phyloP scores from a whole-genome alignment of 2,888 invertebrate species.

The Torymus aiolomorphi region DNA sequence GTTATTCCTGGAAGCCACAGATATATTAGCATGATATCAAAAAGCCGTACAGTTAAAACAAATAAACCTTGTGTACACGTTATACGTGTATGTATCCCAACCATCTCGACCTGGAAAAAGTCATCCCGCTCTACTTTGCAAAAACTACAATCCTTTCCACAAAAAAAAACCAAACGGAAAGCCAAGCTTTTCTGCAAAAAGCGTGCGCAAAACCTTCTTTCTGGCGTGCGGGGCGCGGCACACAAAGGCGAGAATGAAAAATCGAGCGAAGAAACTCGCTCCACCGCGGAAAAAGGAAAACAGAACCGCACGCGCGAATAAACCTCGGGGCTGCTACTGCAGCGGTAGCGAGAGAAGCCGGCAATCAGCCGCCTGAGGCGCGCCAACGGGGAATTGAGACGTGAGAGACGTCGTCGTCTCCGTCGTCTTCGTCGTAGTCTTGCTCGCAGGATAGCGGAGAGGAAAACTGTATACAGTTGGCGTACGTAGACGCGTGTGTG shows the following conservation, averaged over 20 bases:
- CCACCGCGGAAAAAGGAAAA: neutral
- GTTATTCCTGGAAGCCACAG: too few species aligned
- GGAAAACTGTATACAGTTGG: conserved; percentile 20
- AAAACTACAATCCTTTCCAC: too few species aligned
- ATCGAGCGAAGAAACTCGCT: neutral
- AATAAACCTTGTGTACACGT: too few species aligned
- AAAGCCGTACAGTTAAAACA: too few species aligned
- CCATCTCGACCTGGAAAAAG: too few species aligned
- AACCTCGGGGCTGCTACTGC: neutral
- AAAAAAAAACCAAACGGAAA: too few species aligned
- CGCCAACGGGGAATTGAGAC: conserved; percentile 37
- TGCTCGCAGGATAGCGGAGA: neutral
- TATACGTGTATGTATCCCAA: too few species aligned
- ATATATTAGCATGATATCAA: too few species aligned
- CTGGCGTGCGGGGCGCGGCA: neutral
- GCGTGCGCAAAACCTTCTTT: too few species aligned
- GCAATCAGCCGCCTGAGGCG: conserved; percentile 35
- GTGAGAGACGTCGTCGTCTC: conserved; percentile 25
- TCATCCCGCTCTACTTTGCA: too few species aligned
- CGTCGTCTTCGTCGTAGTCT: too few species aligned
- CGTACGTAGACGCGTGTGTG: neutral
- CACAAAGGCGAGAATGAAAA: conserved; percentile 6
- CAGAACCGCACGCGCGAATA: neutral
- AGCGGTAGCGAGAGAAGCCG: conserved; percentile 5
- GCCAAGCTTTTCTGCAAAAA: too few species aligned